A percentile compares a stretch with the other conserved stretches of the same genome.
These are phyloP conservation scores for Catostomus latipinnis DNA, from an alignment of 2,797 vertebrate species.

Conservation along the genomic window DNA sequence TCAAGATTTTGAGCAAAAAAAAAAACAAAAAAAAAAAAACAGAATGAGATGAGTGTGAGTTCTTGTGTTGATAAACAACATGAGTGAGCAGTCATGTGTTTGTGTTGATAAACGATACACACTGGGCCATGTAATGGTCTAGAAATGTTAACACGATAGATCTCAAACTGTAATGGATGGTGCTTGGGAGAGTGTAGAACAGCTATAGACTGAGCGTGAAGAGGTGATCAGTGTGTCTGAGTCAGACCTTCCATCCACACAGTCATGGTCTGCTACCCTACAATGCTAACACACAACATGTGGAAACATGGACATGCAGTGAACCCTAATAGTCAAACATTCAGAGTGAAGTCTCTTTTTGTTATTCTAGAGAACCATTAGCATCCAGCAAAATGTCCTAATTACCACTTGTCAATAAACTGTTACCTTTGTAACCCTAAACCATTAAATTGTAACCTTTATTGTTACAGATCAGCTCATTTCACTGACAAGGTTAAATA, in stretches of 20 bases:
- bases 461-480: not conserved
- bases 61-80: conserved; percentile 18
- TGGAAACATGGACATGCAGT: not conserved
- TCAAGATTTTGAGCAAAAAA: conserved; percentile 11
- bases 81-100: not conserved
- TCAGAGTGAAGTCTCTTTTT: not conserved
- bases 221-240: conserved; percentile 6
- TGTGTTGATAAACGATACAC: conserved; percentile 38
- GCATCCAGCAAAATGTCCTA: not conserved
- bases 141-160: conserved; percentile 19
- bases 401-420: not conserved
- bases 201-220: conserved; percentile 60
- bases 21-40: not conserved
- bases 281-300: not conserved
- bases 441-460: not conserved
- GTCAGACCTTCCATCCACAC: not conserved
- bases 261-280: not conserved
- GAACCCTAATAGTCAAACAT: conserved; percentile 2
- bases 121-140: conserved; percentile 9
- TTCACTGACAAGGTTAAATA: conserved; percentile 21
- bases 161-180: conserved; percentile 72
- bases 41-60: conserved; percentile 6
- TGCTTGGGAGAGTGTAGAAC: conserved; percentile 74
- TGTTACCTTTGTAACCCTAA: not conserved
- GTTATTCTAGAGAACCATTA: conserved; percentile 7